Base-by-base conservation (phyloP, 2,888 invertebrate species). In the Meteorus cinctellus region DNA sequence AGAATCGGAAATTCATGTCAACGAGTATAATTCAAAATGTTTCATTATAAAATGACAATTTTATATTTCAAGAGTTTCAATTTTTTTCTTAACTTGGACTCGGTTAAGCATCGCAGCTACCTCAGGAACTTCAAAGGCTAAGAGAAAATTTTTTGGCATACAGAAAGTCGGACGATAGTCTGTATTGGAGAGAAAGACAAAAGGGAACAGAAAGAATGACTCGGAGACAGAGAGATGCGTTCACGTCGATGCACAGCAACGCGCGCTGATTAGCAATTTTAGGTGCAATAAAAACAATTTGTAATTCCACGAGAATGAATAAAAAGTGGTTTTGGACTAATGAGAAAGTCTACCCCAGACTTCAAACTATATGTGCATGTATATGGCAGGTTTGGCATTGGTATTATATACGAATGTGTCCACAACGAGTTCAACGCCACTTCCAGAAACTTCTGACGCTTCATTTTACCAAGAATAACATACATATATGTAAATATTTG, bases 261-360 rank as follows among this genome's bases (percentile, higher is more conserved):
- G 79, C 78, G 77, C 77, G 80, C 85, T 84, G 84, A 86, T 86
- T 86, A 86, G 85, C 83, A 85, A 86, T 86, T 86, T 86, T 84
- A 80, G 81, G 83, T 84, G 83, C 82, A 82, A 85, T 85, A 85
- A 86, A 85, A 86, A 84, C 82, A 80, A 84, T 85, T 85, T 81
- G 82, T 85, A 85, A 86, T 86, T 84, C 82, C 71, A 36, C 14
- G 4, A 45, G 63, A 63, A 60, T 63, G 77, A 77, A 79, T 83
- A 84, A 85, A 84, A 83, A 86, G 84, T 80, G 80, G 80, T 81
- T 29, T 70, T 59, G 29, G 59, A 82, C 86, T 86, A 86, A 86
- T 86, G 86, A 86, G 85, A 84, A 86, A 86, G 41, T 41, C 86
- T 82, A 82, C 81, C 77, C 81, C 77, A 77, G 55, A 55, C 19